Percentiles rank a stretch among this genome's conserved stretches.
Conservation (phyloP, 1,140 invertebrate species). For the Zaprionus vittiger region DNA sequence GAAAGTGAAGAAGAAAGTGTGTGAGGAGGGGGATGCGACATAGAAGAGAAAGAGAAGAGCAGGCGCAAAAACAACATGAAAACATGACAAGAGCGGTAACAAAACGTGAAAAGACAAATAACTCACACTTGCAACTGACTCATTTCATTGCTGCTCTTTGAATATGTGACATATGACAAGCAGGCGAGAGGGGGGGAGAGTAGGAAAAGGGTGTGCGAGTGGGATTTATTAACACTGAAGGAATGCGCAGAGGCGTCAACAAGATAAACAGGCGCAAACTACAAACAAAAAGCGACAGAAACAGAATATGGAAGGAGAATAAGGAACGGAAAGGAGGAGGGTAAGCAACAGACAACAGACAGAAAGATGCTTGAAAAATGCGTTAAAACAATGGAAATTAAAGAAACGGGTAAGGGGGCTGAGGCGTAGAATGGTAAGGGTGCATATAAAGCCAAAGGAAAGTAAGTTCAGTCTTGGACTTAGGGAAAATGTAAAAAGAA, state of each 20-base stretch:
- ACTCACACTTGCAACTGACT: slow-evolving; percentile 72
- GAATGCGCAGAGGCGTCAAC: slow-evolving; percentile 27
- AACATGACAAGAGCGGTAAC: slow-evolving; percentile 63
- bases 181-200: not conserved
- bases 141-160: slow-evolving; percentile 56
- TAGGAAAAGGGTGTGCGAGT: not conserved
- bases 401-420: not conserved
- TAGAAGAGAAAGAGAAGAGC: not conserved
- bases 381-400: slow-evolving; percentile 19
- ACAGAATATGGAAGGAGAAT: not conserved
- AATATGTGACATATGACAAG: slow-evolving; percentile 74
- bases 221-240: slow-evolving; percentile 31
- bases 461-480: not conserved
- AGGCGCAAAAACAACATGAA: slow-evolving; percentile 39
- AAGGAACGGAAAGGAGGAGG: not conserved
- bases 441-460: not conserved
- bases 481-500: not conserved
- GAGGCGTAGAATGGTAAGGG: not conserved
- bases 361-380: slow-evolving; percentile 14
- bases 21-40: slow-evolving; percentile 1
- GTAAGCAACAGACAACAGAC: not conserved
- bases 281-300: slow-evolving; percentile 18
- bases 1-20: slow-evolving; percentile 36
- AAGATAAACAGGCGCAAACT: slow-evolving; percentile 35
- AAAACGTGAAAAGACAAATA: slow-evolving; percentile 73